Base-by-base conservation (phyloP, 2,113 vertebrate species). In the Marmota monax region DNA sequence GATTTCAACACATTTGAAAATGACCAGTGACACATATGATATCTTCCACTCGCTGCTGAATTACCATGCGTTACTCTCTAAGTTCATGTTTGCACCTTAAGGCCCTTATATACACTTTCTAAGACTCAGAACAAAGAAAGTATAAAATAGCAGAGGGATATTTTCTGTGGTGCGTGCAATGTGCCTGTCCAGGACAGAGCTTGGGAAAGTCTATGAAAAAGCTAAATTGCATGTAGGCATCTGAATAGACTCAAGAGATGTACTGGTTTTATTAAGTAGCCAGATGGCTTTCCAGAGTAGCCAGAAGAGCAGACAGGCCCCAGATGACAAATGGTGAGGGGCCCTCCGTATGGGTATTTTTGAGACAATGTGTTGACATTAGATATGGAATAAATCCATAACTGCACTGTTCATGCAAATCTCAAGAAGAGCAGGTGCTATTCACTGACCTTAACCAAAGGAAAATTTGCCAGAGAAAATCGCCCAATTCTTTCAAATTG, bases 291-390 rank as follows among this genome's bases (percentile, higher is more conserved):
- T 94, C 91, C 80, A 93, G 96, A 96, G 94, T 95, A 94, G 91
- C 93, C 97, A 97, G 96, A 86, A 96, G 93, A 97, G 79, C 91
- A 97, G 95, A 96, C 95, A 97, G 93, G 69, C 95, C 94, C 83
- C 97, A 97, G 89, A 97, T 96, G 97, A 98, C 97, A 97, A 96
- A 95, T 87, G 86, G 95, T 48, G 93, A 94, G 72, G 84, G 84
- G 32, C 95, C 89, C 89, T 97, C 94, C 88, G 94, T 80, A 5
- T 82, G 93, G 91, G 92, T 86, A 94, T 56, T 79, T 97, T 89
- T 89, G 86, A 97, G 97, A 97, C 97, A 97, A 96, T 1, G 88
- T 98, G 98, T 97, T 98, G 93, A 97, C 96, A 77, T 87, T 97
- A 96, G 94, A 78, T 94, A 95, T 83, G 86, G 89, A 97, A 97